phyloP scores from a whole-genome alignment of 30 jellyfish, hydroid and myxozoan species.

The Turritopsis dohrnii region DNA sequence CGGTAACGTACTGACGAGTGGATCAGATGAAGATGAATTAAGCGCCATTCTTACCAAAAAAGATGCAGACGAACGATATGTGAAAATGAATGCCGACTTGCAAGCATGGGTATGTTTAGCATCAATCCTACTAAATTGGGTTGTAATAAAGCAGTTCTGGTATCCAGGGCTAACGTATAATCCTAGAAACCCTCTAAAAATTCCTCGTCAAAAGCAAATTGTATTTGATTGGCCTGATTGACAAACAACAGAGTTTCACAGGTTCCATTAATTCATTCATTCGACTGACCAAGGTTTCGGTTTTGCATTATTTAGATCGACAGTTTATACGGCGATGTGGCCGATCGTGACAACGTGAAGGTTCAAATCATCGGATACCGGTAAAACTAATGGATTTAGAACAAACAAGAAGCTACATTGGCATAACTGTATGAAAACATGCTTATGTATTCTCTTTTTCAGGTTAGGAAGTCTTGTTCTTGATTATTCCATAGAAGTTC shows the following conservation, averaged over 20 bases:
- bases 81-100: neutral
- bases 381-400: neutral
- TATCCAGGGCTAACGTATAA: no score
- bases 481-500: neutral
- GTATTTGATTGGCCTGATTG: no score
- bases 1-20: neutral
- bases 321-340: neutral
- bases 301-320: neutral
- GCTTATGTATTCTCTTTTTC: no score
- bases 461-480: neutral
- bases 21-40: neutral
- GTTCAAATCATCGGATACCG: neutral
- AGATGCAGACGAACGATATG: neutral
- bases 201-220: no score
- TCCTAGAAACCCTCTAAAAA: no score
- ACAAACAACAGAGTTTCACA: no score
- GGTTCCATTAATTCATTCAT: no score
- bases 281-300: no score
- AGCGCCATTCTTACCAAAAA: neutral
- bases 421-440: no score
- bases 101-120: slow-evolving; percentile 1
- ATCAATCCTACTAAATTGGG: no score
- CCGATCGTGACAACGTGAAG: neutral
- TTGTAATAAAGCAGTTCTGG: no score
- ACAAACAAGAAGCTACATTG: no score